These are phyloP conservation scores for Botrylloides violaceus DNA, from an alignment of 23 tunicate species.

Conservation along the genomic window DNA sequence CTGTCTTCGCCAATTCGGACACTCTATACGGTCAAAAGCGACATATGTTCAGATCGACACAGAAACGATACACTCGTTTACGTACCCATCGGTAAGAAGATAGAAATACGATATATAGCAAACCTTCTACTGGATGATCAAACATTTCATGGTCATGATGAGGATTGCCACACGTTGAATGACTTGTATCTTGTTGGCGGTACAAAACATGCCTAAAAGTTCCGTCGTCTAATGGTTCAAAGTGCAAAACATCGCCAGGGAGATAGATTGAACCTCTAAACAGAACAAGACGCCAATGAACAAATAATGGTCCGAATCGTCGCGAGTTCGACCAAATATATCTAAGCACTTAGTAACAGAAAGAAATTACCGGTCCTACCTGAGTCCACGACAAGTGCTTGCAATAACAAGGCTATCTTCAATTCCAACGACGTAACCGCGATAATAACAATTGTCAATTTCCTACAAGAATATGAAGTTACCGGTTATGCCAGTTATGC, in stretches of 20 bases:
- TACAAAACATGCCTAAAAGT: slow-evolving; percentile 18
- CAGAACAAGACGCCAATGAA: too few species aligned
- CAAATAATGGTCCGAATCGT: too few species aligned
- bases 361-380: slow-evolving; percentile 19
- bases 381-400: slow-evolving; percentile 65
- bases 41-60: too few species aligned
- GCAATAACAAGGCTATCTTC: slow-evolving; percentile 37
- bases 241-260: slow-evolving; percentile 18
- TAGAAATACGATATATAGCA: too few species aligned
- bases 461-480: slow-evolving; percentile 35
- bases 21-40: too few species aligned
- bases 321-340: too few species aligned
- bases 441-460: slow-evolving; percentile 54
- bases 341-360: not conserved
- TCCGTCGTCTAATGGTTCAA: slow-evolving; percentile 36
- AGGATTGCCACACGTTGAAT: not conserved
- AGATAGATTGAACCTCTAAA: slow-evolving; percentile 44
- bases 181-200: slow-evolving; percentile 12
- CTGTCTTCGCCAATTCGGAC: too few species aligned
- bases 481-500: too few species aligned
- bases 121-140: too few species aligned
- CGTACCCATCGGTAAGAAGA: too few species aligned
- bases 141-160: too few species aligned
- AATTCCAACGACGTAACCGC: slow-evolving; percentile 36
- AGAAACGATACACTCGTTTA: too few species aligned